Conservation (phyloP, 1,140 invertebrate species). For the Manduca sexta region DNA sequence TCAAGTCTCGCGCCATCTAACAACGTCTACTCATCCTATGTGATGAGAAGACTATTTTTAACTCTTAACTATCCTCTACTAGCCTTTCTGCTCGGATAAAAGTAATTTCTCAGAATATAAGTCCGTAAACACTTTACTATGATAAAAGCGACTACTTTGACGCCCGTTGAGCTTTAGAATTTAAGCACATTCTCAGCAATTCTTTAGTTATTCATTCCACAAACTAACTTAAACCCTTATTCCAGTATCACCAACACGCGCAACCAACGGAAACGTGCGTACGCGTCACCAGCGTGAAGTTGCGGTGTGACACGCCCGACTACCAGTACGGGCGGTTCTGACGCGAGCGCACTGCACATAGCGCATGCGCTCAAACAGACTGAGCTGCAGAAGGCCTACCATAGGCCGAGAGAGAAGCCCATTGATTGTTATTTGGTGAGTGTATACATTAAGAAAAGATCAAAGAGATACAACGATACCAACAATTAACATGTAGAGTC, state of each 20-base stretch:
- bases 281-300: constrained; percentile 51
- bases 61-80: too few relatives aligned
- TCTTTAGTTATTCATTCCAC: background rate
- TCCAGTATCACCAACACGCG: constrained; percentile 50
- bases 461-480: too few relatives aligned
- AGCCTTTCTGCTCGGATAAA: too few relatives aligned
- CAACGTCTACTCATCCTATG: too few relatives aligned
- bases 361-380: constrained; percentile 93
- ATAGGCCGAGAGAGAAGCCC: constrained; percentile 87
- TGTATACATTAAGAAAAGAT: constrained; percentile 27
- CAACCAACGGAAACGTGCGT: constrained; percentile 53
- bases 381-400: constrained; percentile 91
- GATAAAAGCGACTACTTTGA: too few relatives aligned
- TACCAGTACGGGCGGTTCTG: constrained; percentile 83
- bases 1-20: too few relatives aligned
- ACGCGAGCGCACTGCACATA: constrained; percentile 93
- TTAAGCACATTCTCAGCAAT: too few relatives aligned
- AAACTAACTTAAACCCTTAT: constrained; percentile 7
- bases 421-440: constrained; percentile 93
- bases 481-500: too few relatives aligned
- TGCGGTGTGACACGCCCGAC: constrained; percentile 52
- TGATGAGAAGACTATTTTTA: too few relatives aligned
- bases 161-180: too few relatives aligned
- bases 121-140: too few relatives aligned
- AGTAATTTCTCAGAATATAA: too few relatives aligned